These are phyloP conservation scores for Proctacanthus coquilletti DNA, from an alignment of 1,140 invertebrate genomes.

Conservation along the genomic window DNA sequence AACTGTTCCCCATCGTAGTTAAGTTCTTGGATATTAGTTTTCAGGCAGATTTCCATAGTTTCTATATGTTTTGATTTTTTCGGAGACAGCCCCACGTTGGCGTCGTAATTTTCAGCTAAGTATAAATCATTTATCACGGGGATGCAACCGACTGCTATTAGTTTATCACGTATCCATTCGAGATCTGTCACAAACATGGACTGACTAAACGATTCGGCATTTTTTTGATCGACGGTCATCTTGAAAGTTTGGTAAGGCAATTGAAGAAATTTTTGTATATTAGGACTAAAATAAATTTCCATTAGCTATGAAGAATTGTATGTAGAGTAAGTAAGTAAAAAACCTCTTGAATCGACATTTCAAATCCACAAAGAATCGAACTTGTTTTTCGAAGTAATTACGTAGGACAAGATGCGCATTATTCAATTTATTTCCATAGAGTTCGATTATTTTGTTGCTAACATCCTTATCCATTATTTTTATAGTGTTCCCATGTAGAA, in stretches of 20 bases:
- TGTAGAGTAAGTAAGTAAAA: too few species aligned
- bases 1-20: conserved; percentile 61
- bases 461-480: conserved; percentile 25
- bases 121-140: conserved; percentile 50
- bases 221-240: conserved; percentile 20
- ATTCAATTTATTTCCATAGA: conserved; percentile 22
- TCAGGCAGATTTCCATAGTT: conserved; percentile 5
- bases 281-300: conserved; percentile 53
- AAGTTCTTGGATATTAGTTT: conserved; percentile 39
- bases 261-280: conserved; percentile 67
- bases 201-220: conserved; percentile 18
- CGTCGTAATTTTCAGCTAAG: conserved; percentile 33
- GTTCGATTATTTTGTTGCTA: conserved; percentile 17
- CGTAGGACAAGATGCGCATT: conserved; percentile 27
- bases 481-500: conserved; percentile 25
- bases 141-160: conserved; percentile 47
- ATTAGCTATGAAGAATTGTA: too few species aligned
- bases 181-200: conserved; percentile 41
- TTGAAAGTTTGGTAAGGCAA: conserved; percentile 51
- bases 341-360: conserved; percentile 22
- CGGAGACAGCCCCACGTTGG: too few species aligned
- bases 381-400: conserved; percentile 27
- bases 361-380: conserved; percentile 4
- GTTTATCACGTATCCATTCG: conserved; percentile 58
- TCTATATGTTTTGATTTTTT: too few species aligned